Conservation (phyloP, 2,888 invertebrate genomes). For the Agonopterix subpropinquella region DNA sequence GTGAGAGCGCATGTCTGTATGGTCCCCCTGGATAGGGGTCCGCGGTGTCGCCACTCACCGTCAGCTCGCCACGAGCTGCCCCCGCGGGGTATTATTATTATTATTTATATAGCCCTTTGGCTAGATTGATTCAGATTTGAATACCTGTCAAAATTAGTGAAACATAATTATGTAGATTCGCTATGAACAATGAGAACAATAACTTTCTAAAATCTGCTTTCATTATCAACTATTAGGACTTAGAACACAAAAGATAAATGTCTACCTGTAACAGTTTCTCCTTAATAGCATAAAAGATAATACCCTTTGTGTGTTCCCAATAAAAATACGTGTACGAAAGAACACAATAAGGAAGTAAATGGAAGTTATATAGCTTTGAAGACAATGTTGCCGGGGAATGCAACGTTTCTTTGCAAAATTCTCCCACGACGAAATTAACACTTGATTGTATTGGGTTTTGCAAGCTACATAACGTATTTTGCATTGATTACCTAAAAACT, state of each 20-base stretch:
- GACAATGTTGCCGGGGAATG: slow-evolving; percentile 21
- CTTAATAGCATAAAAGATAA: background rate
- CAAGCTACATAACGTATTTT: slow-evolving; percentile 22
- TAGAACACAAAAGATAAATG: background rate
- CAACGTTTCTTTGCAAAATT: slow-evolving; percentile 28
- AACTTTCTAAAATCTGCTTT: too few species aligned
- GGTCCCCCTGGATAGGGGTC: too few species aligned
- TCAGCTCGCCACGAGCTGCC: too few species aligned
- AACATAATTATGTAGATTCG: too few species aligned
- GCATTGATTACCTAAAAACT: background rate
- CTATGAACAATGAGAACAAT: too few species aligned
- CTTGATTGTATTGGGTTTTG: slow-evolving; percentile 49
- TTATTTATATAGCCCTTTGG: too few species aligned
- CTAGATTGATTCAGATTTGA: too few species aligned
- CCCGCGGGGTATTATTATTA: too few species aligned
- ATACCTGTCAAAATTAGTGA: too few species aligned
- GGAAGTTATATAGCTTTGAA: slow-evolving; percentile 16
- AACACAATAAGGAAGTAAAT: slow-evolving; percentile 26
- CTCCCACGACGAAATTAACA: slow-evolving; percentile 54
- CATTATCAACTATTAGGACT: too few species aligned
- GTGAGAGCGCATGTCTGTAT: too few species aligned
- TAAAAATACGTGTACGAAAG: slow-evolving; percentile 18
- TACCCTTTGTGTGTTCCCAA: slow-evolving; percentile 1
- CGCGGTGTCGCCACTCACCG: too few species aligned
- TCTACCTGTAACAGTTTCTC: background rate